These are phyloP conservation scores for Strix uralensis DNA, from an alignment of 2,113 vertebrate species.

Conservation along the genomic window DNA sequence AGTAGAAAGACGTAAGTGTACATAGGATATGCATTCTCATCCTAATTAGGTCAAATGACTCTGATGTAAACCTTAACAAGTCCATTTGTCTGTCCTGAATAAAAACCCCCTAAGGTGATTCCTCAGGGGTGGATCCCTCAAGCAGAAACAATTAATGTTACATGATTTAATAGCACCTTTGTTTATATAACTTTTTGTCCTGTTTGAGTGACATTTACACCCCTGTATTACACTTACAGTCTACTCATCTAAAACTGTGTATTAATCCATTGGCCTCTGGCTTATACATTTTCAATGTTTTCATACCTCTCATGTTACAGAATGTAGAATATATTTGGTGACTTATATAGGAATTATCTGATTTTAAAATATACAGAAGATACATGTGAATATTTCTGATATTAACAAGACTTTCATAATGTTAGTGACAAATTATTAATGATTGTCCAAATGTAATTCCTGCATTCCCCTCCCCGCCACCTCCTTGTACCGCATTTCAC, in stretches of 20 bases:
- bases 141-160: not conserved
- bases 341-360: not conserved
- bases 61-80: not conserved
- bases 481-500: not conserved
- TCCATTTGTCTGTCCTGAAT: not conserved
- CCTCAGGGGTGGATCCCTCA: not conserved
- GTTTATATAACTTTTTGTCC: not conserved
- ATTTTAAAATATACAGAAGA: not conserved
- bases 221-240: not conserved
- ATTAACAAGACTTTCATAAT: not conserved
- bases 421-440: not conserved
- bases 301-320: not conserved
- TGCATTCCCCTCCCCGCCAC: too few relatives aligned
- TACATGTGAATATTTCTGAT: not conserved
- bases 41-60: not conserved
- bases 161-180: not conserved
- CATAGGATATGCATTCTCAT: not conserved
- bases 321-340: not conserved
- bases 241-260: not conserved
- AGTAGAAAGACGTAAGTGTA: not conserved
- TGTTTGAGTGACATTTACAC: not conserved
- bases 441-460: not conserved
- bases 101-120: not conserved
- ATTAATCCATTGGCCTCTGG: not conserved
- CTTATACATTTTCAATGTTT: not conserved